Evolutionary conservation across 64 coral and sea anemone species (phyloP).

Genomic region (Pachyseris speciosa): DNA sequence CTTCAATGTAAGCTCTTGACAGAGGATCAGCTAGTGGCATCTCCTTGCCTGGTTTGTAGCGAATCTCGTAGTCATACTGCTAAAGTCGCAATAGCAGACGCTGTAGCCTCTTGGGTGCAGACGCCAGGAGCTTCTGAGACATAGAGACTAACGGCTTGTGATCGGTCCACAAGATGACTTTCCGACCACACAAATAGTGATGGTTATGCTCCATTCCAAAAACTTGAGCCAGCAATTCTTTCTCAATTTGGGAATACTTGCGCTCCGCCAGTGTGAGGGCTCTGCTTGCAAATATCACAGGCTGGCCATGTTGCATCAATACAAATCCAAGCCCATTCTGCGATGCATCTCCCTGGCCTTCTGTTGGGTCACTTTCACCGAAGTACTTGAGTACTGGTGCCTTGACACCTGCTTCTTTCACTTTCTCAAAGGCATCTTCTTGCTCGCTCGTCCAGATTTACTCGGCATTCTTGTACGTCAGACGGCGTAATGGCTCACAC

Average conservation of each 20-base stretch:
- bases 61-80: slow-evolving; percentile 21
- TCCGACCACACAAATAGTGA: background rate
- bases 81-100: background rate
- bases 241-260: background rate
- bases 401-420: background rate
- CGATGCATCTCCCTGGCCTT: slow-evolving; percentile 18
- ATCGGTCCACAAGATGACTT: background rate
- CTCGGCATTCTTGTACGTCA: slow-evolving; percentile 16
- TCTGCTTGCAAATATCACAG: slow-evolving; percentile 25
- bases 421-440: slow-evolving; percentile 17
- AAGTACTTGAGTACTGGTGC: slow-evolving; percentile 27
- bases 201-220: slow-evolving; percentile 20
- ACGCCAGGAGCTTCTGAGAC: background rate
- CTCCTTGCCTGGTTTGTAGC: background rate
- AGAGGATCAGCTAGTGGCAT: background rate
- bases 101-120: background rate
- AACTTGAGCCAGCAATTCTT: slow-evolving; percentile 15
- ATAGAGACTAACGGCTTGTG: background rate
- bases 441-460: slow-evolving; percentile 30
- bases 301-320: slow-evolving; percentile 14
- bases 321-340: slow-evolving; percentile 34
- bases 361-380: background rate
- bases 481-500: slow-evolving; percentile 26
- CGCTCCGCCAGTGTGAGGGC: slow-evolving; percentile 7
- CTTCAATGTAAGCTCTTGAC: background rate